These are phyloP conservation scores for Salmo trutta DNA, from an alignment of 2,797 vertebrate species.

Conservation along the genomic window DNA sequence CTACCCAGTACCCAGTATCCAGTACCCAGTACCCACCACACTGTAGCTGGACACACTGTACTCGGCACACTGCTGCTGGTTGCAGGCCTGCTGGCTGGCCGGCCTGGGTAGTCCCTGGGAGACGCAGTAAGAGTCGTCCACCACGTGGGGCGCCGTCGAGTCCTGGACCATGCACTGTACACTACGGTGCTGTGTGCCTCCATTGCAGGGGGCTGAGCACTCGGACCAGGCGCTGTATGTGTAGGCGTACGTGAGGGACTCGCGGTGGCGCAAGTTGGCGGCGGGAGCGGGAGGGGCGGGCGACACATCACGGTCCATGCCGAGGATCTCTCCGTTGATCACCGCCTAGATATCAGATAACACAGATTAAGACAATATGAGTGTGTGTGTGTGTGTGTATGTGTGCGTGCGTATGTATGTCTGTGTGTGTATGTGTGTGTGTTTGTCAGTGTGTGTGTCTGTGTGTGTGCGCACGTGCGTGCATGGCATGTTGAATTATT, in stretches of 20 bases:
- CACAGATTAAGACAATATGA: background rate
- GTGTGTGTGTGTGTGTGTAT: too few species aligned
- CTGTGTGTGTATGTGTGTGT: too few species aligned
- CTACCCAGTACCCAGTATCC: conserved; percentile 23
- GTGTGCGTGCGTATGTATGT: too few species aligned
- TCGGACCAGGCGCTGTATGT: conserved; percentile 73
- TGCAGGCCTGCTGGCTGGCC: conserved; percentile 78
- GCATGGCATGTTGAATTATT: too few species aligned
- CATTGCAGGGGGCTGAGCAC: conserved; percentile 84
- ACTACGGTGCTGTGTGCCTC: conserved; percentile 83
- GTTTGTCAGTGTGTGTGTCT: too few species aligned
- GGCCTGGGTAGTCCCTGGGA: conserved; percentile 74
- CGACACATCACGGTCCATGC: conserved; percentile 72
- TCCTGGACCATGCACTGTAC: conserved; percentile 80
- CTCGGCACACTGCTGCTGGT: conserved; percentile 76
- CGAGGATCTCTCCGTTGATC: conserved; percentile 77
- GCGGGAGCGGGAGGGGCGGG: conserved; percentile 25
- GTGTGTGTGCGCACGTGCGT: too few species aligned
- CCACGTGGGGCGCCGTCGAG: conserved; percentile 60
- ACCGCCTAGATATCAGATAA: conserved; percentile 71
- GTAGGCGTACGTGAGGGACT: conserved; percentile 68
- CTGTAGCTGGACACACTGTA: conserved; percentile 75
- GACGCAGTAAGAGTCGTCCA: conserved; percentile 77
- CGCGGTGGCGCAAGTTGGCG: conserved; percentile 18
- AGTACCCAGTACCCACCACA: conserved; percentile 54